Conservation (phyloP, 2,113 vertebrate genomes). For the Cyphomyrus plagiostoma region DNA sequence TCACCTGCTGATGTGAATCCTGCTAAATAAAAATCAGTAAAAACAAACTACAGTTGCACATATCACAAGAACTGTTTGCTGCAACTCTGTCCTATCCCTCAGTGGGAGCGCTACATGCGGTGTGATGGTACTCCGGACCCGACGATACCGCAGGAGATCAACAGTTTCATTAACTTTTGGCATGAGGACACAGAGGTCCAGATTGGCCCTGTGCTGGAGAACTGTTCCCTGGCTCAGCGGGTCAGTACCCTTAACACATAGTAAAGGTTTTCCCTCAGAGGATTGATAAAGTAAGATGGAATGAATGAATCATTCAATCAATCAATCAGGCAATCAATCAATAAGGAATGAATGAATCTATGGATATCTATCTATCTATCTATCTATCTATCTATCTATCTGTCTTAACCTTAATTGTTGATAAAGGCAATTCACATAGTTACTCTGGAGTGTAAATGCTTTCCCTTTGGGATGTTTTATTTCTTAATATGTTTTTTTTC, state of each 20-base stretch:
- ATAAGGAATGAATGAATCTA: no score
- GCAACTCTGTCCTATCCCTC: conserved; percentile 20
- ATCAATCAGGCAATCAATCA: no score
- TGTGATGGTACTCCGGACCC: conserved; percentile 85
- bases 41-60: neutral
- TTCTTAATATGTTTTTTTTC: neutral
- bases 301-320: neutral
- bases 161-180: conserved; percentile 81
- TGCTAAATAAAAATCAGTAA: neutral
- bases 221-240: conserved; percentile 63
- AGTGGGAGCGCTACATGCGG: conserved; percentile 80
- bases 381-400: neutral
- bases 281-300: neutral
- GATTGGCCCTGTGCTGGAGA: conserved; percentile 57
- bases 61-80: neutral
- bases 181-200: conserved; percentile 63
- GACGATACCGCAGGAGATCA: conserved; percentile 67
- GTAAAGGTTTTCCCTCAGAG: neutral
- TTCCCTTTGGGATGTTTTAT: neutral
- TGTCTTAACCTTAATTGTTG: neutral
- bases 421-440: neutral
- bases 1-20: neutral
- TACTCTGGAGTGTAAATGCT: neutral
- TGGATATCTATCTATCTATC: neutral
- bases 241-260: conserved; percentile 52